These are phyloP conservation scores for Contarinia nasturtii DNA, from an alignment of 1,140 invertebrate genomes.

Conservation along the genomic window DNA sequence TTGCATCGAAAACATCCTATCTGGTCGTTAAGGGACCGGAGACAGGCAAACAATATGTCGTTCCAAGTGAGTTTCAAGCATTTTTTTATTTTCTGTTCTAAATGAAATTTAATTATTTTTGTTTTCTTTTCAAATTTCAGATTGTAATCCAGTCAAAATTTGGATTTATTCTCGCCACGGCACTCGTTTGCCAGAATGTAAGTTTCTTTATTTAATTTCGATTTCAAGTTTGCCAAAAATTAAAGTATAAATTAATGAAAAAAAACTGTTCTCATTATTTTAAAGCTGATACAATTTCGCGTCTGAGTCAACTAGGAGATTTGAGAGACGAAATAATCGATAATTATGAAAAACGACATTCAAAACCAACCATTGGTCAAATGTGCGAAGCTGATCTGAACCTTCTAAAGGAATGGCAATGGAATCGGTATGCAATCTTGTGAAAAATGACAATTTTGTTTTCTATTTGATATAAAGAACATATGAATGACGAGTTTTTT, in stretches of 20 bases:
- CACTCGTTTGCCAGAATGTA: constrained; percentile 34
- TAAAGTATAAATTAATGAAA: too few relatives aligned
- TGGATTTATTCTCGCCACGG: constrained; percentile 43
- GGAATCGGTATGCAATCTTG: constrained; percentile 25
- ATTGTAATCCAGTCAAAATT: constrained; percentile 36
- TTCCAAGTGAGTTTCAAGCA: constrained; percentile 27
- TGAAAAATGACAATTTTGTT: too few relatives aligned
- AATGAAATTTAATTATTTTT: too few relatives aligned
- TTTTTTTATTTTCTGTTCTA: too few relatives aligned
- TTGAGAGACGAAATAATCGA: constrained; percentile 29
- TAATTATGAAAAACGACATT: constrained; percentile 29
- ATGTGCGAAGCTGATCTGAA: constrained; percentile 35
- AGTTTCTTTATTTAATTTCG: too few relatives aligned
- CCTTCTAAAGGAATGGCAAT: constrained; percentile 34
- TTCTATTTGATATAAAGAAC: too few relatives aligned
- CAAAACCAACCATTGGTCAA: constrained; percentile 5
- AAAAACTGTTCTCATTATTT: too few relatives aligned
- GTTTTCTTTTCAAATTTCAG: constrained; percentile 14
- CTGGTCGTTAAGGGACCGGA: constrained; percentile 32
- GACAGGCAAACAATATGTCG: constrained; percentile 26
- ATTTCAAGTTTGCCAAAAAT: too few relatives aligned
- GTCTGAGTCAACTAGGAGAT: constrained; percentile 5
- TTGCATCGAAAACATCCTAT: constrained; percentile 43
- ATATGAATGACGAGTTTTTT: too few relatives aligned
- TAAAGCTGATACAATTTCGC: too few relatives aligned